Evolutionary conservation across 2,113 vertebrate genomes (phyloP).

Genomic region (Brachyhypopomus gauderio): DNA sequence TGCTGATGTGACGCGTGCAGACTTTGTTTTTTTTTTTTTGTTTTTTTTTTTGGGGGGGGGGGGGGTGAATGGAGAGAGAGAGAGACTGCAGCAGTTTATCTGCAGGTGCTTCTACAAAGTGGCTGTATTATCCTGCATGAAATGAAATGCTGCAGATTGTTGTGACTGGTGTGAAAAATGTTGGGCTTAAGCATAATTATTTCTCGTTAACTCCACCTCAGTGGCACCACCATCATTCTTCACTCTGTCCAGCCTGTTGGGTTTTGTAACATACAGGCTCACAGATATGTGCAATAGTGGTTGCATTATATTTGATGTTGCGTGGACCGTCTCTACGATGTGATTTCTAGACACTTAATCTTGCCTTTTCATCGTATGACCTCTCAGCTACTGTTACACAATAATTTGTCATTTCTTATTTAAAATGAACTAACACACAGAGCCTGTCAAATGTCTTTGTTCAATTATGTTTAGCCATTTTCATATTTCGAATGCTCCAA

Average conservation of each 20-base stretch:
- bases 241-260: too few species aligned
- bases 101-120: too few species aligned
- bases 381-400: neutral
- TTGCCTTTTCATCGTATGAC: neutral
- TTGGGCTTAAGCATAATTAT: too few species aligned
- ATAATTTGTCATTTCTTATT: neutral
- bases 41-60: neutral
- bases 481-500: neutral
- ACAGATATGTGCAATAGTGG: neutral
- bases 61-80: too few species aligned
- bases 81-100: too few species aligned
- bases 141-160: too few species aligned
- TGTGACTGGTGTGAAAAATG: too few species aligned
- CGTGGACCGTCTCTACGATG: neutral
- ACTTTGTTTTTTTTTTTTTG: too few species aligned
- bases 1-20: conserved; percentile 20
- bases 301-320: neutral
- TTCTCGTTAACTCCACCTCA: too few species aligned
- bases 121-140: too few species aligned
- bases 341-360: neutral
- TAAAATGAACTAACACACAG: neutral
- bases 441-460: neutral
- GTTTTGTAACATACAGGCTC: neutral
- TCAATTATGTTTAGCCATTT: neutral
- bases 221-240: too few species aligned